These are phyloP conservation scores for Benthosema pterotum DNA, from an alignment of 2,797 vertebrate genomes.

Conservation along the genomic window DNA sequence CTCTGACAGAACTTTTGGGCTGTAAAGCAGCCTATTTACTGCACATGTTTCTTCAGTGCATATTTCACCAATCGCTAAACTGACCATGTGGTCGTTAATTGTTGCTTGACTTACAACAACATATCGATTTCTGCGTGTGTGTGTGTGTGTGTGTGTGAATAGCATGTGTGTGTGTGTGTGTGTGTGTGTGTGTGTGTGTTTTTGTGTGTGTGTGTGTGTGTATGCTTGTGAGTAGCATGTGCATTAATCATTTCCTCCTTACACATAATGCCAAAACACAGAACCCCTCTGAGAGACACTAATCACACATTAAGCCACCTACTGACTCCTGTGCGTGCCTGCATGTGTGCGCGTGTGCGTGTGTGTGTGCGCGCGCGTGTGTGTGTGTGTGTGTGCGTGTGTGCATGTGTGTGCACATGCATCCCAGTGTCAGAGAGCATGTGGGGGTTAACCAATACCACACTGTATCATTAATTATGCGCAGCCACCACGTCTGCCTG, in stretches of 20 bases:
- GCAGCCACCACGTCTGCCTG: slow-evolving; percentile 34
- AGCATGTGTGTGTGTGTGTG: slow-evolving; percentile 3
- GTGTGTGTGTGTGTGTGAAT: slow-evolving; percentile 14
- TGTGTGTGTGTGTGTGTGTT: slow-evolving; percentile 4
- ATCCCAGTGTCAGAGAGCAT: not conserved
- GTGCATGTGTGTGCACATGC: slow-evolving; percentile 14
- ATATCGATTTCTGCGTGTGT: not conserved
- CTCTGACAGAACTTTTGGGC: too few relatives aligned
- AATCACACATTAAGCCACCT: slow-evolving; percentile 20
- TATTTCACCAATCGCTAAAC: too few relatives aligned
- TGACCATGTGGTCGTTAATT: too few relatives aligned
- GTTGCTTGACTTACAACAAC: too few relatives aligned
- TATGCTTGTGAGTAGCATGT: not conserved
- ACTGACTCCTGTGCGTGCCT: not conserved
- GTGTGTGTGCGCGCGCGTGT: slow-evolving; percentile 4
- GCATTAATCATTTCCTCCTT: slow-evolving; percentile 19
- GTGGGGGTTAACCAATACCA: slow-evolving; percentile 13
- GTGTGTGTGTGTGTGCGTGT: slow-evolving; percentile 8
- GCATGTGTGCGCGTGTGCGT: slow-evolving; percentile 23
- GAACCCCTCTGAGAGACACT: slow-evolving; percentile 20
- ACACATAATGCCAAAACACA: slow-evolving; percentile 25
- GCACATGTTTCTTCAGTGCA: too few relatives aligned
- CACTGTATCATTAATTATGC: slow-evolving; percentile 36
- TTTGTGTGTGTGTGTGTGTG: slow-evolving; percentile 13
- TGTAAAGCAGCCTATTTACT: too few relatives aligned